A percentile compares a stretch with the other conserved stretches of the same genome.
phyloP scores from a whole-genome alignment of 64 coral and sea anemone species.

The Porites lutea region DNA sequence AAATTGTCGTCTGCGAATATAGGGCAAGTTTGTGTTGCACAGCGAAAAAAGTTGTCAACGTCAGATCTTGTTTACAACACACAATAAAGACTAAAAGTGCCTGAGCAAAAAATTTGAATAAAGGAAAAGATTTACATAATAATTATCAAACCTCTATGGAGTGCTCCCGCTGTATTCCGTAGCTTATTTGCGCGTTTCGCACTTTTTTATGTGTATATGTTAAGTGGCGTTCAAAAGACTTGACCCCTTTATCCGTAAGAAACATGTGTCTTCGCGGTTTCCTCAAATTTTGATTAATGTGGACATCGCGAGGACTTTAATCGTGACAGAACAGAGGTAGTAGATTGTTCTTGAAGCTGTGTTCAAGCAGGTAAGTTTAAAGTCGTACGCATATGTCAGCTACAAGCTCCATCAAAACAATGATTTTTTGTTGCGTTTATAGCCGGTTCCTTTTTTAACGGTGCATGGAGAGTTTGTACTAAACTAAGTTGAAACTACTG shows the following conservation, averaged over 20 bases:
- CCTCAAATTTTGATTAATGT: background rate
- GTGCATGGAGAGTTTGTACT: no score
- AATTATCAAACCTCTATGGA: constrained; percentile 9
- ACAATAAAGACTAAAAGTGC: background rate
- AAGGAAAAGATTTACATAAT: constrained; percentile 30
- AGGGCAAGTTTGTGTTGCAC: background rate
- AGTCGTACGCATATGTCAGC: background rate
- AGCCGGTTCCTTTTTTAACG: background rate
- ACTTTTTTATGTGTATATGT: background rate
- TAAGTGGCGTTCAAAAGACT: constrained; percentile 14
- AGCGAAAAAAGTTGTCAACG: background rate
- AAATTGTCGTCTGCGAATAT: background rate
- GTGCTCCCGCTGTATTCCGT: background rate
- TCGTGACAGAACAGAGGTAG: background rate
- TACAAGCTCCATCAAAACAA: background rate
- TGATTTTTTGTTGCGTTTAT: background rate
- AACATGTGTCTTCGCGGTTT: background rate
- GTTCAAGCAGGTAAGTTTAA: background rate
- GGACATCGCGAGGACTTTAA: background rate
- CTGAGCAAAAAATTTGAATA: constrained; percentile 25
- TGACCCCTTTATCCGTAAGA: background rate
- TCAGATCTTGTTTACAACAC: constrained; percentile 17
- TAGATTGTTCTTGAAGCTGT: background rate
- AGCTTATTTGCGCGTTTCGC: background rate
- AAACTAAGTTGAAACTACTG: background rate